Evolutionary conservation across 2,797 vertebrate species (phyloP).

Genomic region (Schizothorax lantsangensis): DNA sequence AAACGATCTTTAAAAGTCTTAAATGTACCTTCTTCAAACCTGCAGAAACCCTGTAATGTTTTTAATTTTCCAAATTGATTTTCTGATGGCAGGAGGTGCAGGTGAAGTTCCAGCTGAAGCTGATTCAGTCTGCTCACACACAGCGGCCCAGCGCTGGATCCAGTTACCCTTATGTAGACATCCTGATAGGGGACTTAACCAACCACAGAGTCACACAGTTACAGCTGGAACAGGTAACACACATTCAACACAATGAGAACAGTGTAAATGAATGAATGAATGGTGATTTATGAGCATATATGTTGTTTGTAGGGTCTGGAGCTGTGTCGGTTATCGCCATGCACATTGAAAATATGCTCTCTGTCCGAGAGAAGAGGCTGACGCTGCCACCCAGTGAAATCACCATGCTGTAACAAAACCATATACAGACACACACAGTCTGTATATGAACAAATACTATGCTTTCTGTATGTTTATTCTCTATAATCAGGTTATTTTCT

Average conservation of each 20-base stretch:
- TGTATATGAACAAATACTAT: not conserved
- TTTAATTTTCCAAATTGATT: not conserved
- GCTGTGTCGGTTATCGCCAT: conserved; percentile 93
- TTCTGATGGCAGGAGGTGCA: conserved; percentile 81
- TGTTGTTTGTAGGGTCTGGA: conserved; percentile 86
- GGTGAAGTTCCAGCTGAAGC: conserved; percentile 85
- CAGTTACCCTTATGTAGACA: conserved; percentile 93
- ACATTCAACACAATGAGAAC: not conserved
- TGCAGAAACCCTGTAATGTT: not conserved
- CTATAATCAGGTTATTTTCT: not conserved
- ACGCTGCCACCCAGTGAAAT: conserved; percentile 95
- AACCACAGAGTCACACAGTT: conserved; percentile 87
- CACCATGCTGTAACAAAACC: conserved; percentile 84
- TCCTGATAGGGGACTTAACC: conserved; percentile 85
- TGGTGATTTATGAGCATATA: not conserved
- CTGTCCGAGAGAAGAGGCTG: conserved; percentile 86
- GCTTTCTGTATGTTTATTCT: not conserved
- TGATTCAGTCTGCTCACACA: conserved; percentile 91
- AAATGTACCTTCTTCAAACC: not conserved
- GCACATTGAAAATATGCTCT: conserved; percentile 92
- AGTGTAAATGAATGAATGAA: not conserved
- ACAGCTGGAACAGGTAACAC: conserved; percentile 91
- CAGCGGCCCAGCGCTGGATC: conserved; percentile 85
- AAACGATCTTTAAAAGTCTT: not conserved
- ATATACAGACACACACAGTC: not conserved